Percentiles rank a stretch among this genome's conserved stretches.
Conservation (phyloP, 2,888 invertebrate genomes). For the Pristionchus maxplancki region DNA sequence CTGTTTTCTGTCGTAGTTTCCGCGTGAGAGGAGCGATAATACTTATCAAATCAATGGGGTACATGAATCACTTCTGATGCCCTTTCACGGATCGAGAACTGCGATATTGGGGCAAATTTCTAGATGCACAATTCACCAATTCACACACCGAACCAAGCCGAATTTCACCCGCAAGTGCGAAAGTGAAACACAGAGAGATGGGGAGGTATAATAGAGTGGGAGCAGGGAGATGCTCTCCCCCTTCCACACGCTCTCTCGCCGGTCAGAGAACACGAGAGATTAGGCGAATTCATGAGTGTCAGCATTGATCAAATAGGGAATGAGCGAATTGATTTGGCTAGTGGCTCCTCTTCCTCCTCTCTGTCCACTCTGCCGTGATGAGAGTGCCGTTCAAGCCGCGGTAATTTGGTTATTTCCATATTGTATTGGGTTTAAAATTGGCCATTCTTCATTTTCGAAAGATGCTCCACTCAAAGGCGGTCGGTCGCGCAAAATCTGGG, state of each 20-base stretch:
- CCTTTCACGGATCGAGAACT: too few relatives aligned
- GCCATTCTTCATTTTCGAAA: neutral
- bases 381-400: neutral
- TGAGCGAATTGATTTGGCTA: neutral
- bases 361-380: neutral
- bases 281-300: neutral
- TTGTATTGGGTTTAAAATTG: neutral
- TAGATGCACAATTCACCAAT: too few relatives aligned
- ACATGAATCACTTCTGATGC: too few relatives aligned
- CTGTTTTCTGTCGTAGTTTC: neutral
- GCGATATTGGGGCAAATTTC: too few relatives aligned
- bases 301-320: neutral
- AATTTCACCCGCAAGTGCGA: neutral
- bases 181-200: neutral
- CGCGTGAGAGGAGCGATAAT: neutral
- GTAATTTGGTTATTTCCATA: neutral
- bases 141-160: neutral
- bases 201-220: constrained; percentile 16
- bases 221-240: neutral
- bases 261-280: neutral
- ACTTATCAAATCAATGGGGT: neutral
- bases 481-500: neutral
- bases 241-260: too few relatives aligned
- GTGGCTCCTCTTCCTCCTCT: too few relatives aligned
- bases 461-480: neutral